Evolutionary conservation across 2,888 invertebrate genomes (phyloP), one percentile per base, ranked within the genome.

Genomic region (Crioceris asparagi): DNA sequence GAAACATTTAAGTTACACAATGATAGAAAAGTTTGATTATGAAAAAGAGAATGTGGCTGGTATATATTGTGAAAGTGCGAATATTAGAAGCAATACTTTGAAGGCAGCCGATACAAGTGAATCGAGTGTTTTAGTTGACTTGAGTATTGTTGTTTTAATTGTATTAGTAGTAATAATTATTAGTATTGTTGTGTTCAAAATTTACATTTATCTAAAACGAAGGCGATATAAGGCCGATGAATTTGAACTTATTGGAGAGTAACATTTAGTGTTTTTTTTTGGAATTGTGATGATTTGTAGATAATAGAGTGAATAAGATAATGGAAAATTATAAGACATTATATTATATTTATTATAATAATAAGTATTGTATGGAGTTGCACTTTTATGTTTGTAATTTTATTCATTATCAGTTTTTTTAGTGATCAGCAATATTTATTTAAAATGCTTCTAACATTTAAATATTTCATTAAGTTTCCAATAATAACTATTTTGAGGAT

Each of bases 21-120:
- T 56, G 6, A 53, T 53, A 34, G 56, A 61, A 37, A 42, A 53
- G 14, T 47, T 55, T 5, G 43, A 55, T 15, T 54, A 52, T 14
- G 54, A 56, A 15, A 49, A 51, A 36, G 56, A 62, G 38, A 64
- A 64, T 42, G 56, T 64, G 6, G 60, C 53, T 6, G 63, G 63
- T 4, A 61, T 64, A 45, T 55, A 56, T 38, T 64, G 63, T 38
- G 49, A 26, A 10, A 38, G 30, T 6, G 41, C 46, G 29, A 31
- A 40, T 4, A 19, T 16, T n/a, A 32, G 34, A n/a, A 21, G 29
- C 17, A 31, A 25, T 17, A 25, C 12, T 18, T n/a, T 34, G 15
- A 21, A 17, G 11, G n/a, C n/a, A 12, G 19, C 10, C 10, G 10
- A 12, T 7, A 17, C 25, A 17, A 29, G 27, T 21, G 23, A 38